Evolutionary conservation across 2,888 invertebrate genomes (phyloP), one percentile per base, ranked within the genome.

Genomic region (Lasioglossum villosulum): DNA sequence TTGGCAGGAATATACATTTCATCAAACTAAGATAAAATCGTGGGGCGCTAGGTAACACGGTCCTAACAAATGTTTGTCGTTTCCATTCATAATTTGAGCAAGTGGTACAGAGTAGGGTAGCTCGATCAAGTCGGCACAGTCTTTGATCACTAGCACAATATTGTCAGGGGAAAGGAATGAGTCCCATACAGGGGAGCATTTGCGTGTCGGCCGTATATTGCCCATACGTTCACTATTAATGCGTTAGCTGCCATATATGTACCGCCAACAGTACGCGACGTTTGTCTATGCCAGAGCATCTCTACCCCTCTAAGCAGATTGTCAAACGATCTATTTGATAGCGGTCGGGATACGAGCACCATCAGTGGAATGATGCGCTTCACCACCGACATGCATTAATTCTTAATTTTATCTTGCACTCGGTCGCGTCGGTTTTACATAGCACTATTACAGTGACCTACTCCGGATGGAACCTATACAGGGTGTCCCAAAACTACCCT

Each of bases 241-340:
- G 66, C 34, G 66, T 66, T 34, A 66, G 66, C 66, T 66, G 66
- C 66, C 66, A 34, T 66, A 34, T 34, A 30, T 4, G 23, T 66
- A 66, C 66, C 23, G 66, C 4, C 66, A 23, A 34, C 34, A 4
- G 19, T 66, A 23, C 34, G 34, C 19, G 30, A 34, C 66, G 34
- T 66, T 66, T 66, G 66, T 66, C 66, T 66, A 66, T 66, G 66
- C 30, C 66, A 66, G 19, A 66, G 34, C 66, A 66, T 66, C 66
- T 19, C 66, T 34, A 6, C 23, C 19, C 23, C 66, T 66, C 23
- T 34, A 66, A 66, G 66, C 66, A 66, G 66, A 8, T 66, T 34
- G 66, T 66, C 34, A 34, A 66, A 34, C 34, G 66, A 34, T 66
- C 66, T 66, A 10, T 66, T 66, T 34, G 66, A 66, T 34, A 19